Percentiles rank a stretch among this genome's conserved stretches.
Evolutionary conservation across 1,140 invertebrate genomes (phyloP).

Genomic region (Zaprionus tsacasi): DNA sequence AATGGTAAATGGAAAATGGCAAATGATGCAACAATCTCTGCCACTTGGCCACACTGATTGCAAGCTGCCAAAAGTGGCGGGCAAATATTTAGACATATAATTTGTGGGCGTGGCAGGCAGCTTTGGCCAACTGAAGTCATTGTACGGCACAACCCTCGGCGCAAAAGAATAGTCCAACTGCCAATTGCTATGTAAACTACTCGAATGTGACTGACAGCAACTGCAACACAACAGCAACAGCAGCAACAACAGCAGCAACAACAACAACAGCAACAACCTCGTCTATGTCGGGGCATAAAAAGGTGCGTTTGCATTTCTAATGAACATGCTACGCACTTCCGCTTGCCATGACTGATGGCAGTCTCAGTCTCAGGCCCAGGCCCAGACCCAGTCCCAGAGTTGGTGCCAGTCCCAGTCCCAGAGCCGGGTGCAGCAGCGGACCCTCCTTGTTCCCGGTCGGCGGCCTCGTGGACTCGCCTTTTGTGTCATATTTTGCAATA

Average conservation of each 20-base stretch:
- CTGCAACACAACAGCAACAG: neutral
- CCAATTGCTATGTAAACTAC: constrained; percentile 52
- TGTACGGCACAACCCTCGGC: constrained; percentile 45
- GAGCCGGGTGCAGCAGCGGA: constrained; percentile 16
- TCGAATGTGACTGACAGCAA: constrained; percentile 55
- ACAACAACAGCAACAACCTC: neutral
- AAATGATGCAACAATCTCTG: constrained; percentile 58
- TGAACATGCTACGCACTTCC: constrained; percentile 82
- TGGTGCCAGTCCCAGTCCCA: constrained; percentile 8
- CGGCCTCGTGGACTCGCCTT: constrained; percentile 54
- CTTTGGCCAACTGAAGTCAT: constrained; percentile 49
- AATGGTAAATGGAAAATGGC: constrained; percentile 8
- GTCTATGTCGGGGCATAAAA: constrained; percentile 47
- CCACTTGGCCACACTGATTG: constrained; percentile 67
- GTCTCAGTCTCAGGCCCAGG: constrained; percentile 28
- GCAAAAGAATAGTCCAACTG: constrained; percentile 20
- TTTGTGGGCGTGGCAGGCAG: constrained; percentile 64
- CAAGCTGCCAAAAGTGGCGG: constrained; percentile 71
- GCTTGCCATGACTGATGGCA: constrained; percentile 75
- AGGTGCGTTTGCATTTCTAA: constrained; percentile 82
- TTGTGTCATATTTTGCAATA: constrained; percentile 77
- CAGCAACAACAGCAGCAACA: neutral
- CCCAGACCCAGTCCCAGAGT: constrained; percentile 8
- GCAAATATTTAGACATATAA: constrained; percentile 76
- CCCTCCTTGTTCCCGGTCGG: constrained; percentile 14